Evolutionary conservation across 2,113 vertebrate genomes (phyloP).

Genomic region (Holacanthus passer): DNA sequence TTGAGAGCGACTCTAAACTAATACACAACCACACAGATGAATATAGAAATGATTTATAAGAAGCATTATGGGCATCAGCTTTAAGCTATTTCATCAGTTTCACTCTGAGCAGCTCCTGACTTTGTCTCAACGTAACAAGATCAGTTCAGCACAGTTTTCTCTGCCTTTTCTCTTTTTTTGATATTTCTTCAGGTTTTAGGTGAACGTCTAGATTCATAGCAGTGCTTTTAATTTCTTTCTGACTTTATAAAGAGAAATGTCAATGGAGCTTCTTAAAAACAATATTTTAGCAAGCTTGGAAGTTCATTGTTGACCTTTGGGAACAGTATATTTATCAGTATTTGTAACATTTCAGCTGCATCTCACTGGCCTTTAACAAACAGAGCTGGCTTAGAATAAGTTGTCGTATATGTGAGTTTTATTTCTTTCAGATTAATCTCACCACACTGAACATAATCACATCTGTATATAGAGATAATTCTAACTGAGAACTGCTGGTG

Average conservation of each 20-base stretch:
- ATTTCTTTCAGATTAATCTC: background rate
- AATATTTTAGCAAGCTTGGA: background rate
- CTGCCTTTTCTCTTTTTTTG: background rate
- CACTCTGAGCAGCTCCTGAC: background rate
- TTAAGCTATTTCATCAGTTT: background rate
- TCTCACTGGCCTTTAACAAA: background rate
- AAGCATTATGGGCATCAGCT: background rate
- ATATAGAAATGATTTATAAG: background rate
- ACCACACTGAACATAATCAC: background rate
- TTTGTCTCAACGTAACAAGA: too few species aligned
- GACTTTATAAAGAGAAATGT: background rate
- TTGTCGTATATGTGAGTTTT: background rate
- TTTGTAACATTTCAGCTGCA: background rate
- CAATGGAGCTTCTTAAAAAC: background rate
- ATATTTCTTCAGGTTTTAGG: background rate
- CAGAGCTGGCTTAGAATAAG: background rate
- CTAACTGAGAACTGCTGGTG: background rate
- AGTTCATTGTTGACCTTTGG: background rate
- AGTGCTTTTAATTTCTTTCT: background rate
- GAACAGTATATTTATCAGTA: background rate
- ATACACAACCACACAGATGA: background rate
- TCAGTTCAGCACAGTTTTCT: background rate
- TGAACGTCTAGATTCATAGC: background rate
- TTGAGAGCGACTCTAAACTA: too few species aligned
- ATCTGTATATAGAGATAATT: background rate